Conservation (phyloP, 2,888 invertebrate species). For the Pycnomerus fuliginosus region DNA sequence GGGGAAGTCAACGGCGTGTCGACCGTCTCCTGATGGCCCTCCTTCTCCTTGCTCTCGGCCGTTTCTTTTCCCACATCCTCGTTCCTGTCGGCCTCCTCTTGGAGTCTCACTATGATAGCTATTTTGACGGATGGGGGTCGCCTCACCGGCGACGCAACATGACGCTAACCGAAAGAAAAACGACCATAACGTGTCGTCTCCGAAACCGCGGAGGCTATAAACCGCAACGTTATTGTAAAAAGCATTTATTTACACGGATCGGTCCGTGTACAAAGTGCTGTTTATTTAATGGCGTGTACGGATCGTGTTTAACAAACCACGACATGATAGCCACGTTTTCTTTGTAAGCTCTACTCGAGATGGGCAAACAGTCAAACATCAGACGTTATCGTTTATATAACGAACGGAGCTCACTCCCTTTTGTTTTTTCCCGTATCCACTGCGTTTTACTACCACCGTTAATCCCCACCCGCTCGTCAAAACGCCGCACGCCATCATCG, state of each 20-base stretch:
- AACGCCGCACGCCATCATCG: conserved; percentile 1
- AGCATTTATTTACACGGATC: conserved; percentile 15
- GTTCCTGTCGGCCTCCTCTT: conserved; percentile 54
- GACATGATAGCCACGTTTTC: conserved; percentile 16
- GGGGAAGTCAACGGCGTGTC: conserved; percentile 56
- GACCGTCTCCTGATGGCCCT: conserved; percentile 60
- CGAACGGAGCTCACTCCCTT: no score
- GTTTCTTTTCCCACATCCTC: conserved; percentile 62
- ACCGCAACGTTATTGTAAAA: conserved; percentile 9
- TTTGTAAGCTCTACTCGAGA: no score
- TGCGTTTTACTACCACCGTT: conserved; percentile 6
- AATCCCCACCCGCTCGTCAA: background rate
- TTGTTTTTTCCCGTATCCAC: no score
- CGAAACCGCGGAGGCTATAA: background rate
- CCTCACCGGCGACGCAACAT: background rate
- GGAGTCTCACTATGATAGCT: conserved; percentile 69
- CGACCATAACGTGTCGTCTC: background rate
- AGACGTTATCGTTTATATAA: no score
- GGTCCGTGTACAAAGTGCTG: conserved; percentile 12
- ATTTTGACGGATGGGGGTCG: conserved; percentile 46
- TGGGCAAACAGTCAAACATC: no score
- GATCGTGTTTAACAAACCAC: conserved; percentile 19
- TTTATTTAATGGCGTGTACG: conserved; percentile 18
- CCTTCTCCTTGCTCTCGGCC: conserved; percentile 65
- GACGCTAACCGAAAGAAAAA: conserved; percentile 5